Base-by-base conservation (phyloP, 2,888 invertebrate species). In the Heliconius sara region DNA sequence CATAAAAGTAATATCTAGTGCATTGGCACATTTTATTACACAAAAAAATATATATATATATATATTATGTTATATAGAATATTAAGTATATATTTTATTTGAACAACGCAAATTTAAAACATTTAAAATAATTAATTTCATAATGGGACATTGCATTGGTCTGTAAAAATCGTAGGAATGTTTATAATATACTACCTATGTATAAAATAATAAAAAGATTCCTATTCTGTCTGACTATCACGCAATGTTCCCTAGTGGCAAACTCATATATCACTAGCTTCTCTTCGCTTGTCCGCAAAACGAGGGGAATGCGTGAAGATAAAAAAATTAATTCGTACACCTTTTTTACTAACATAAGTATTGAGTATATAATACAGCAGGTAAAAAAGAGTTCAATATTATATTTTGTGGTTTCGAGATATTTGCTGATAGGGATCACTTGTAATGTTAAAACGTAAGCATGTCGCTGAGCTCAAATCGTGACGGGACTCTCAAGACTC, bases 391-490 rank as follows among this genome's bases (percentile, higher is more conserved):
- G 6, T 57, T 4, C 13, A 72, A 34, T 30, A 34, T 30, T 34
- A 27, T 72, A 12, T 30, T 22, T 57, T 72, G 72, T 34, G 34
- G 12, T 72, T 72, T 60, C 13, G 66, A 74, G 60, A 72, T 78
- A 74, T 74, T 74, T 30, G 22, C 43, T 57, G 79, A 80, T 73
- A 79, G 80, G 77, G 75, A 82, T 79, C 78, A 57, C 65, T 79
- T 68, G 81, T 73, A 66, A 80, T 79, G 75, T 80, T 79, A 81
- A 79, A 81, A 77, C 81, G 77, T 79, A 80, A 83, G 78, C 80
- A 80, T 78, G 77, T 81, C 76, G 79, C 77, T 75, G 78, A 79
- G 78, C 74, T 81, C 77, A 82, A 83, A 81, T 81, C 83, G 83
- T 83, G 83, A 83, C 80, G 30, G 73, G 80, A 83, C 73, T 83